These are phyloP conservation scores for Fratercula arctica DNA, from an alignment of 2,797 vertebrate genomes.

Conservation along the genomic window DNA sequence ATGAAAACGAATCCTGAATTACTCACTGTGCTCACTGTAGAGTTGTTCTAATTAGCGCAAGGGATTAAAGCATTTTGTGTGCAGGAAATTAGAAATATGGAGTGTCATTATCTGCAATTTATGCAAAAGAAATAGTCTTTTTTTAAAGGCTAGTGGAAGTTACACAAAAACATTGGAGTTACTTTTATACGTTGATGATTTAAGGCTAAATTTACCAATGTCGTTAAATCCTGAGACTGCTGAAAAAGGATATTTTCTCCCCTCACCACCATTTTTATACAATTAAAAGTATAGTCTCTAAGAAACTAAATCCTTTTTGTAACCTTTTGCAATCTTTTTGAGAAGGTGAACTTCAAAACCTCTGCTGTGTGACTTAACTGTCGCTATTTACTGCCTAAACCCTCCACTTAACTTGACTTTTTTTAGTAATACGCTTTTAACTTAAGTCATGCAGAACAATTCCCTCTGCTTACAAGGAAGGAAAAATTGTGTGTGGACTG, in stretches of 20 bases:
- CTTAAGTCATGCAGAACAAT: slow-evolving; percentile 37
- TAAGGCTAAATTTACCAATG: neutral
- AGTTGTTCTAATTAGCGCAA: slow-evolving; percentile 1
- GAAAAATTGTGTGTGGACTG: slow-evolving; percentile 1
- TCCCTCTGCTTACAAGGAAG: slow-evolving; percentile 21
- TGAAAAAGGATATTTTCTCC: neutral
- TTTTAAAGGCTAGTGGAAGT: neutral
- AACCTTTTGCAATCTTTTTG: neutral
- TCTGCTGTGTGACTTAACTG: neutral
- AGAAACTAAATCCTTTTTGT: neutral
- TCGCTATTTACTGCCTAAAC: neutral
- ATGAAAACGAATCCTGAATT: neutral
- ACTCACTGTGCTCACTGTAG: neutral
- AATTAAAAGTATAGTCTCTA: neutral
- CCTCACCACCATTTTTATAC: neutral
- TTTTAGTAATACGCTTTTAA: neutral
- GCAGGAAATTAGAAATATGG: neutral
- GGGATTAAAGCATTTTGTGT: neutral
- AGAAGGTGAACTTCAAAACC: neutral
- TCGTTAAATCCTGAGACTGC: neutral
- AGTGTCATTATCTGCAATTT: neutral
- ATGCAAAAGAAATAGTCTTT: neutral
- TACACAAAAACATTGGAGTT: neutral
- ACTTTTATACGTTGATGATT: neutral
- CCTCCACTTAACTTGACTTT: neutral